Percentiles rank a stretch among this genome's conserved stretches.
Evolutionary conservation across 1,140 invertebrate genomes (phyloP).

Genomic region (Drosophila paulistorum): DNA sequence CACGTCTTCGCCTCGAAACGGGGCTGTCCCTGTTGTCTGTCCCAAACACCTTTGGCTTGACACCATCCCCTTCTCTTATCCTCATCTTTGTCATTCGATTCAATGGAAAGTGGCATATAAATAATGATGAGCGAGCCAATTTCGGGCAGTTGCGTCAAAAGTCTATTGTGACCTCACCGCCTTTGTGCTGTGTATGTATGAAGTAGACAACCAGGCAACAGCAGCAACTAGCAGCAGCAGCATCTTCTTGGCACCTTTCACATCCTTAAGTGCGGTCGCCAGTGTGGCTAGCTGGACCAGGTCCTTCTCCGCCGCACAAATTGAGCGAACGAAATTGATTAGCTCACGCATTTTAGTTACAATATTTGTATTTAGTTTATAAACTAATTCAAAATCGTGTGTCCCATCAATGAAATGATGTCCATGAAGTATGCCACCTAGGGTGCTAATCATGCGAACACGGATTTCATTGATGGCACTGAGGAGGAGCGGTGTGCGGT

Average conservation of each 20-base stretch:
- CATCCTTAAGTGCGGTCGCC: conserved; percentile 69
- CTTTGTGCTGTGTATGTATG: conserved; percentile 49
- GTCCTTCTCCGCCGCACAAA: conserved; percentile 54
- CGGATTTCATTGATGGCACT: conserved; percentile 48
- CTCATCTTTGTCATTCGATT: conserved; percentile 40
- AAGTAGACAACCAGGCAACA: conserved; percentile 41
- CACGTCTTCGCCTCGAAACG: conserved; percentile 59
- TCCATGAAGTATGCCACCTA: conserved; percentile 55
- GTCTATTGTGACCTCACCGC: conserved; percentile 45
- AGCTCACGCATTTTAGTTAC: conserved; percentile 65
- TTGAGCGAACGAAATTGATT: conserved; percentile 75
- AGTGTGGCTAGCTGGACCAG: conserved; percentile 52
- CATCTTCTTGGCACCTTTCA: conserved; percentile 25
- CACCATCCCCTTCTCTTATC: conserved; percentile 63
- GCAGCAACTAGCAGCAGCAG: conserved; percentile 1
- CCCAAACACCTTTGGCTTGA: conserved; percentile 69
- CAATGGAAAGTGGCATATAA: conserved; percentile 75
- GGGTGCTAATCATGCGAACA: conserved; percentile 1
- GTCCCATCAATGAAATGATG: conserved; percentile 20
- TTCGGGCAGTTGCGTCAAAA: conserved; percentile 74
- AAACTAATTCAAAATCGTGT: conserved; percentile 60
- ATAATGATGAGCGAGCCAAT: conserved; percentile 79
- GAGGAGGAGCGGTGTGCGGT: neutral
- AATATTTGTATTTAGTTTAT: conserved; percentile 75
- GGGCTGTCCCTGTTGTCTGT: conserved; percentile 28